These are phyloP conservation scores for Helicoverpa assulta DNA, from an alignment of 2,888 invertebrate genomes.

Conservation along the genomic window DNA sequence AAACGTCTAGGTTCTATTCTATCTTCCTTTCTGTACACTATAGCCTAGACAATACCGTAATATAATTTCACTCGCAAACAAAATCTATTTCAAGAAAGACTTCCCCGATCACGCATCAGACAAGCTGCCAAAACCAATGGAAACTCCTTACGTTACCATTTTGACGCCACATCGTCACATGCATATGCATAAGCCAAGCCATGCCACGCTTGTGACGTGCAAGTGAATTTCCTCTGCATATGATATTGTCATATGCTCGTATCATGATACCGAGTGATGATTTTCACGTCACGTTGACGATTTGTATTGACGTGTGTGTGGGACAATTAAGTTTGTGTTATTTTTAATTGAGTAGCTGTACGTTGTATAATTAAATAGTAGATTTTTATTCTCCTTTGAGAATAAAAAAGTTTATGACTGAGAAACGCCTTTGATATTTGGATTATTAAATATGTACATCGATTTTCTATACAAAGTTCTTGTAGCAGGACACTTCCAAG, in stretches of 20 bases:
- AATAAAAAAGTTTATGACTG: no score
- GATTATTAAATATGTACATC: no score
- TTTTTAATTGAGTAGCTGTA: neutral
- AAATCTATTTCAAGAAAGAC: neutral
- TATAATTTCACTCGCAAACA: neutral
- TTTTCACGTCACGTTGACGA: neutral
- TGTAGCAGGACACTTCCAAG: no score
- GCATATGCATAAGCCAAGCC: conserved; percentile 6
- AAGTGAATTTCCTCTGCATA: conserved; percentile 26
- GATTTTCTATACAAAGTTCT: no score
- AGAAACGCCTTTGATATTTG: no score
- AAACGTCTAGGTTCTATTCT: no score
- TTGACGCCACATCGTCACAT: conserved; percentile 48
- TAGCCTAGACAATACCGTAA: no score
- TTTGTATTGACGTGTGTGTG: neutral
- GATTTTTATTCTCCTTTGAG: no score
- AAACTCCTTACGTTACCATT: conserved; percentile 32
- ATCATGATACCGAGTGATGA: conserved; percentile 18
- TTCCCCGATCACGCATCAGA: conserved; percentile 20
- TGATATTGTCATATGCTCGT: neutral
- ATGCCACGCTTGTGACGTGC: conserved; percentile 12
- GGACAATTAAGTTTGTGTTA: neutral
- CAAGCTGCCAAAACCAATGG: conserved; percentile 41
- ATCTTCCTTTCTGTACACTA: no score
- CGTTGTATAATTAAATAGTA: no score